Conservation (phyloP, 1,140 invertebrate genomes). For the Vollenhovia emeryi region DNA sequence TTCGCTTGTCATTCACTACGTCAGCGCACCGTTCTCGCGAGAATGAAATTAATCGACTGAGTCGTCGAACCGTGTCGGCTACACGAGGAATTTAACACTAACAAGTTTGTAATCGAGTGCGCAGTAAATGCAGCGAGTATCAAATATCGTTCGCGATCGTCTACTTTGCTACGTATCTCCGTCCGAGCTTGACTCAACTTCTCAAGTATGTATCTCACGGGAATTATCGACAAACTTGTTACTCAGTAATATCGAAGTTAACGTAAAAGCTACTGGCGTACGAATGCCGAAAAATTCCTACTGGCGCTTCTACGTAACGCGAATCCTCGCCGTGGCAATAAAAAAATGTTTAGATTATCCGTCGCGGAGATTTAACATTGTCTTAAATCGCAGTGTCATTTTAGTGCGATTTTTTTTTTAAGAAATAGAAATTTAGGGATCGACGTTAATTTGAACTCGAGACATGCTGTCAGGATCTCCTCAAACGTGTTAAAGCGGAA, state of each 20-base stretch:
- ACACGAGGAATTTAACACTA: slow-evolving; percentile 27
- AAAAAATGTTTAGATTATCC: background rate
- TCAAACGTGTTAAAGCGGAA: slow-evolving; percentile 34
- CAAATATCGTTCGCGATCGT: slow-evolving; percentile 12
- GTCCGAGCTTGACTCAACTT: background rate
- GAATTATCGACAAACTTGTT: slow-evolving; percentile 37
- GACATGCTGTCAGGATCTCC: background rate
- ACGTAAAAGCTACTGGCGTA: background rate
- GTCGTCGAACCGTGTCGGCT: slow-evolving; percentile 44
- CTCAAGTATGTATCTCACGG: background rate
- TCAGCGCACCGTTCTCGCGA: slow-evolving; percentile 26
- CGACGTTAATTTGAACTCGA: background rate
- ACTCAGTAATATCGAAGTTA: background rate
- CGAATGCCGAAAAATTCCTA: background rate
- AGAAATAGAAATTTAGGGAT: background rate
- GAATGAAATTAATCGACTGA: slow-evolving; percentile 70
- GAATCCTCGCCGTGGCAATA: background rate
- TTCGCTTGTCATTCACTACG: slow-evolving; percentile 1
- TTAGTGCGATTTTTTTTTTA: background rate
- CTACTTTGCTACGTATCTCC: background rate
- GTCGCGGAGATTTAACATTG: background rate
- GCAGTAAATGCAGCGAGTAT: background rate
- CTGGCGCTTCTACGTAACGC: background rate
- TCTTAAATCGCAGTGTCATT: background rate
- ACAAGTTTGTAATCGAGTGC: background rate